phyloP scores from a whole-genome alignment of 2,797 vertebrate genomes.

The Otolemur crassicaudatus region DNA sequence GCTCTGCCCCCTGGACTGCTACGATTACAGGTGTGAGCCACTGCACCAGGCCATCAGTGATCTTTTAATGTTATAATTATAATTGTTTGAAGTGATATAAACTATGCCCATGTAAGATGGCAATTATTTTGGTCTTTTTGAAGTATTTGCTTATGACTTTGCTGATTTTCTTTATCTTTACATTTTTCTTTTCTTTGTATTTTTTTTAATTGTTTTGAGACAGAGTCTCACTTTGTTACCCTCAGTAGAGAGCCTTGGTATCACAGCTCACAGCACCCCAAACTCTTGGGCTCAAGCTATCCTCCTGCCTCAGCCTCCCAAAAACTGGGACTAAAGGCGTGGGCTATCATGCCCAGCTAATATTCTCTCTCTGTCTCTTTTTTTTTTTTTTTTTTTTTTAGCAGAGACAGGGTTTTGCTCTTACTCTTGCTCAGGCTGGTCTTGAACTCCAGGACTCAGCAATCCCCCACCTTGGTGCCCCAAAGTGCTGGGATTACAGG shows the following conservation, averaged over 20 bases:
- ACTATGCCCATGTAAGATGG: not conserved
- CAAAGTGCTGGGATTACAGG: not conserved
- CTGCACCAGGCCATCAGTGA: not conserved
- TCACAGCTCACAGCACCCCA: not conserved
- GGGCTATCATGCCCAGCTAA: not conserved
- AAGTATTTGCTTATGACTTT: constrained; percentile 6
- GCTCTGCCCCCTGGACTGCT: too few relatives aligned
- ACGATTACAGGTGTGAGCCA: too few relatives aligned
- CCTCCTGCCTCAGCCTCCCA: not conserved
- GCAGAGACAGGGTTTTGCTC: not conserved
- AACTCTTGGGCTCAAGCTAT: not conserved
- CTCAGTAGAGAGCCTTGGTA: not conserved
- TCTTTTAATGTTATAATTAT: not conserved
- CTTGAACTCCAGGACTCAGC: not conserved
- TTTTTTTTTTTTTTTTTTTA: too few relatives aligned
- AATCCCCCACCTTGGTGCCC: not conserved
- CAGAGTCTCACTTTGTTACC: not conserved
- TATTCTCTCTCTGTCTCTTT: not conserved
- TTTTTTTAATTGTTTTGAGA: not conserved
- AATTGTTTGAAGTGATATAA: not conserved
- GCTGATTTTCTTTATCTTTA: not conserved
- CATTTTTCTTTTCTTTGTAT: not conserved
- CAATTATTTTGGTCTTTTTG: not conserved
- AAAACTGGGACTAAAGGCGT: not conserved
- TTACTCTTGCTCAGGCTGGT: not conserved